Evolutionary conservation across 2,113 vertebrate species (phyloP), one percentile per base, ranked within the genome.

Genomic region (Acrocephalus kingi): DNA sequence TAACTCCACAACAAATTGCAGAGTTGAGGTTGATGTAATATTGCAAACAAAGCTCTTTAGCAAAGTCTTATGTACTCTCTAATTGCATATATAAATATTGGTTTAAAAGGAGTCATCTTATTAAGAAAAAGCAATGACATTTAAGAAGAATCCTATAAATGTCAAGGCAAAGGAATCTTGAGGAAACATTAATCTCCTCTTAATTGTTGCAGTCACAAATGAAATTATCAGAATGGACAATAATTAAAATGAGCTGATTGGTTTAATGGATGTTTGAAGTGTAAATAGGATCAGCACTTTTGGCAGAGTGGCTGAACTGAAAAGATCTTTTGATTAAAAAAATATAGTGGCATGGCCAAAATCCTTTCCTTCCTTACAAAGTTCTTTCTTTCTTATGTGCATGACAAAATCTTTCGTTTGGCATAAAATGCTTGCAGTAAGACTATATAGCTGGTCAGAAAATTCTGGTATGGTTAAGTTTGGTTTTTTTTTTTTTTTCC

Each of bases 101-200:
- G 43, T 86, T 90, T 77, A 66, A 82, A 93, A 85, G 3, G 33
- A 79, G 28, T 76, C 31, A 66, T 55, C 61, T 55, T 81, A 89
- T 71, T 87, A 79, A 85, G 68, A 56, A 81, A 91, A 82, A 37
- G 2, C 8, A 69, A 6, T 95, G 71, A 19, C 25, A 43, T 88
- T 97, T 79, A 55, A 82, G 68, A 89, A 49, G 31, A 93, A 15
- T 68, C 37, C 14, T 84, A 20, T 72, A 81, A 92, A 94, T 92
- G 19, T 55, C 59, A 94, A 86, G 82, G 7, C 13, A 92, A 69
- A 80, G 13, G 21, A 82, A 39, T 48, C 61, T 33, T 6, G 22
- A 58, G 49, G 85, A 61, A 66, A 27, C 35, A 33, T 64, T 67
- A 55, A 76, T 82, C 15, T 94, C 37, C 46, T 35, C 21, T 35